Evolutionary conservation across 2,113 vertebrate genomes (phyloP).

Genomic region (Urocynchramus pylzowi): DNA sequence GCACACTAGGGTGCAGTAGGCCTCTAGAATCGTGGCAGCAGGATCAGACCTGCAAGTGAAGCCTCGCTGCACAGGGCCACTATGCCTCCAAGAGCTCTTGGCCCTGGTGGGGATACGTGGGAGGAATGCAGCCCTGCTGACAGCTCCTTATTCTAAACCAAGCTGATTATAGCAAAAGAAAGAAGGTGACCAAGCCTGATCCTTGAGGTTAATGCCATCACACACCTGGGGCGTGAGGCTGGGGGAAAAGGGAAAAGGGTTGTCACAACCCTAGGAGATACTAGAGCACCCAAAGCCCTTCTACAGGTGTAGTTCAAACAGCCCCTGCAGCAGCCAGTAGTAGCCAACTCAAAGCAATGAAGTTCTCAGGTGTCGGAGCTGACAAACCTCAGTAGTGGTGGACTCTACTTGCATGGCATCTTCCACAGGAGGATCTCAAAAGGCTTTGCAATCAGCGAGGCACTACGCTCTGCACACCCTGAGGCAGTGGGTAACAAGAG

Average conservation of each 20-base stretch:
- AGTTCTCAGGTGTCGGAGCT: background rate
- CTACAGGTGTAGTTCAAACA: background rate
- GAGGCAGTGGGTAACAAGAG: background rate
- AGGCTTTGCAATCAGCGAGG: background rate
- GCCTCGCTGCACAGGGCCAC: background rate
- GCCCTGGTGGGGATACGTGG: rapidly evolving
- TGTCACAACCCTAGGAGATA: background rate
- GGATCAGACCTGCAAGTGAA: background rate
- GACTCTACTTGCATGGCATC: background rate
- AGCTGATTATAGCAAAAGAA: background rate
- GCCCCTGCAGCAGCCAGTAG: background rate
- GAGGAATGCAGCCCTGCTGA: background rate
- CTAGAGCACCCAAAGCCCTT: background rate
- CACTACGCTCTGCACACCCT: background rate
- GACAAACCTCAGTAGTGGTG: background rate
- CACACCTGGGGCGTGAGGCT: background rate
- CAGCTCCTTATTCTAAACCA: background rate
- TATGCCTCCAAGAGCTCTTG: background rate
- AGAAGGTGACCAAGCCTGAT: background rate
- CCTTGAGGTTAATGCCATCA: background rate
- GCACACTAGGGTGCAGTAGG: background rate
- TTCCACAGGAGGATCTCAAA: background rate
- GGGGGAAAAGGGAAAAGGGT: too few species aligned
- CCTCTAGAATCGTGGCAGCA: background rate
- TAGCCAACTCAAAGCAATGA: background rate